These are phyloP conservation scores for Babylonia areolata DNA, from an alignment of 1,140 invertebrate species.

Conservation along the genomic window DNA sequence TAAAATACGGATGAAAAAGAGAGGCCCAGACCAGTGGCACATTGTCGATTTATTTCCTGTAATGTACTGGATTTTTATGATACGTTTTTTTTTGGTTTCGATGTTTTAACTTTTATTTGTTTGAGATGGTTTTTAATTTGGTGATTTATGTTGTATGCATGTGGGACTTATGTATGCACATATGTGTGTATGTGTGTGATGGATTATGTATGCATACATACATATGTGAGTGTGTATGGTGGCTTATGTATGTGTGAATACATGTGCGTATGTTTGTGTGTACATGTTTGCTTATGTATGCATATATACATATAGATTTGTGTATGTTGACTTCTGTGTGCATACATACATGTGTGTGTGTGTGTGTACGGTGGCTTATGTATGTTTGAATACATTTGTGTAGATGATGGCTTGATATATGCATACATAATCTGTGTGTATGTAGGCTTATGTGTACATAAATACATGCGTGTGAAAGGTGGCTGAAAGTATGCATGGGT, in stretches of 20 bases:
- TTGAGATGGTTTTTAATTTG: too few species aligned
- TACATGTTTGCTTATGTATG: background rate
- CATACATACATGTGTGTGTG: background rate
- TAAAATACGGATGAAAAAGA: too few species aligned
- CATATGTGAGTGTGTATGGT: background rate
- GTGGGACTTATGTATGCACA: background rate
- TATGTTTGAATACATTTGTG: background rate
- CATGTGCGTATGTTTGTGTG: conserved; percentile 1
- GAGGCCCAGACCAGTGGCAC: too few species aligned
- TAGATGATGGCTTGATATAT: too few species aligned
- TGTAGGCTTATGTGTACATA: too few species aligned
- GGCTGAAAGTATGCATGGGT: too few species aligned
- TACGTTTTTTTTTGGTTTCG: too few species aligned
- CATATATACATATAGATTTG: background rate
- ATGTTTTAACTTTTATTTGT: too few species aligned
- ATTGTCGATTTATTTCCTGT: too few species aligned
- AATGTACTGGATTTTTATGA: too few species aligned
- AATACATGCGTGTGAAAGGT: too few species aligned
- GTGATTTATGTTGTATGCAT: background rate
- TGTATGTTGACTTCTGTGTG: background rate
- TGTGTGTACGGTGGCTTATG: background rate
- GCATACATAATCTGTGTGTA: too few species aligned
- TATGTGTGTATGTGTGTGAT: background rate
- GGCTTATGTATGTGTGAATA: background rate
- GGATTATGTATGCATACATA: background rate